Percentiles rank a stretch among this genome's conserved stretches.
phyloP scores from a whole-genome alignment of 2,113 vertebrate genomes.

The Jacana jacana region DNA sequence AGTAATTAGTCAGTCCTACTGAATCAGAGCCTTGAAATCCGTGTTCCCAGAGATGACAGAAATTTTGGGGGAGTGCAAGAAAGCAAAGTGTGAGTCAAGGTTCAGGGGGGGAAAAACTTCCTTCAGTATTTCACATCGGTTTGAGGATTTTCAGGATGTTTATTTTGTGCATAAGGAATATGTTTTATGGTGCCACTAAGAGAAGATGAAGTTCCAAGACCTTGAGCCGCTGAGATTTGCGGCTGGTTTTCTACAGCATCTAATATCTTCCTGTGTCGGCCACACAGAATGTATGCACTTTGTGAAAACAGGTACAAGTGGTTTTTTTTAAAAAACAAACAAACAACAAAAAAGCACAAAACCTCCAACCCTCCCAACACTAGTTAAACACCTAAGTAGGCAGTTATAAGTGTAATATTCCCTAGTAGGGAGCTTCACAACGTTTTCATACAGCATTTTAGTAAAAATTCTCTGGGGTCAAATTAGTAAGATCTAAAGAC shows the following conservation, averaged over 20 bases:
- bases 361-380: background rate
- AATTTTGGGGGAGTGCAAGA: background rate
- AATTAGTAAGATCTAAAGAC: background rate
- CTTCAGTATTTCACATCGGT: background rate
- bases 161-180: background rate
- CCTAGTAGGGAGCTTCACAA: background rate
- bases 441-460: background rate
- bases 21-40: constrained; percentile 57
- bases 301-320: background rate
- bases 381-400: background rate
- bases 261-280: background rate
- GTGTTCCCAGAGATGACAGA: constrained; percentile 17
- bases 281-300: background rate
- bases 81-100: background rate
- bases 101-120: background rate
- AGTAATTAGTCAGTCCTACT: constrained; percentile 80
- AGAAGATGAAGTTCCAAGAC: background rate
- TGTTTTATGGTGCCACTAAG: background rate
- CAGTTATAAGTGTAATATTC: background rate
- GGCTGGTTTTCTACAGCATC: background rate
- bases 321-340: background rate
- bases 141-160: background rate
- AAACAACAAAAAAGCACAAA: background rate
- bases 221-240: background rate
- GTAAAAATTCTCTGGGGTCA: background rate